A percentile compares a stretch with the other conserved stretches of the same genome.
phyloP scores from a whole-genome alignment of 2,888 invertebrate species.

The Poecilus cupreus region DNA sequence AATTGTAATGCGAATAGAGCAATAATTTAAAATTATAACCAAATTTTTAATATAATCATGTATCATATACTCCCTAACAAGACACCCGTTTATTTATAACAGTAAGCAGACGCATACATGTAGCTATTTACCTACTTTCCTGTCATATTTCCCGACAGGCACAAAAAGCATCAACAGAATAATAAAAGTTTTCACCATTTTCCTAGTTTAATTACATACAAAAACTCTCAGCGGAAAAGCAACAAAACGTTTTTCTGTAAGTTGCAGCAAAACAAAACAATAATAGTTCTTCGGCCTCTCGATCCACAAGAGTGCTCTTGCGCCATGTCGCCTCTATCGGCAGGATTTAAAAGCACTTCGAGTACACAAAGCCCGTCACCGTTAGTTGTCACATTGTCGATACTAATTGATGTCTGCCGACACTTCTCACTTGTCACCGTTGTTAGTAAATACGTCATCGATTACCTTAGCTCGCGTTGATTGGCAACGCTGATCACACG shows the following conservation, averaged over 20 bases:
- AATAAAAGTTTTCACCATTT: neutral
- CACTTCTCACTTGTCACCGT: slow-evolving; percentile 2
- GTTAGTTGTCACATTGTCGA: slow-evolving; percentile 49
- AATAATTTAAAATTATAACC: neutral
- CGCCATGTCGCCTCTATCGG: neutral
- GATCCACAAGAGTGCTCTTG: neutral
- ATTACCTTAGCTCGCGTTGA: slow-evolving; percentile 45
- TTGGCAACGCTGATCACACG: slow-evolving; percentile 2
- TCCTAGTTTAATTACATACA: neutral
- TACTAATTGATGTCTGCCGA: slow-evolving; percentile 55
- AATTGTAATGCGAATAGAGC: neutral
- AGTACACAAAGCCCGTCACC: slow-evolving; percentile 20
- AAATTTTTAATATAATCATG: neutral
- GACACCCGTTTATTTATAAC: no score
- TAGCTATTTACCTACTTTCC: no score
- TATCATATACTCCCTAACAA: neutral
- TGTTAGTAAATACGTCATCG: slow-evolving; percentile 43
- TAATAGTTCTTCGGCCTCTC: neutral
- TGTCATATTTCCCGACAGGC: neutral
- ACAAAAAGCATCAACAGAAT: neutral
- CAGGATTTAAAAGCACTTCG: slow-evolving; percentile 47
- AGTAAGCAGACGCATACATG: no score
- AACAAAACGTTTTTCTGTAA: no score
- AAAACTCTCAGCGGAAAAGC: neutral
- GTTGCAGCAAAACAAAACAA: neutral